Base-by-base conservation (phyloP, 2,113 vertebrate species). In the Nesoenas mayeri region DNA sequence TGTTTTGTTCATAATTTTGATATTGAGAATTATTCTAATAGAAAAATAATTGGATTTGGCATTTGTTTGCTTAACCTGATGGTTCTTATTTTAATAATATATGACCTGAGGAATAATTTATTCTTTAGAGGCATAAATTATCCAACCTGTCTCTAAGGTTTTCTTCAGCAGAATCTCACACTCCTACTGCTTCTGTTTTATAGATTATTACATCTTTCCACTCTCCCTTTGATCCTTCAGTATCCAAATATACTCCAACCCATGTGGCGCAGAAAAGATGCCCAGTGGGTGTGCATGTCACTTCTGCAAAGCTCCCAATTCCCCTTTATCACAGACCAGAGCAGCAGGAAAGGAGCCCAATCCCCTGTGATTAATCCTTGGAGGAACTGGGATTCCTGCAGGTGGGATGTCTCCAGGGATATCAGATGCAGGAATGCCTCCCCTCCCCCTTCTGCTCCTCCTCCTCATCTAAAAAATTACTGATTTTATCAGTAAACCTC, bases 1-100 rank as follows among this genome's bases (percentile, higher is more conserved):
- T 82, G 91, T 79, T 93, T 92, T 81, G 73, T 85, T 92, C 72
- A 17, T 87, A 74, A 79, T 61, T 91, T 81, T 84, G 83, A 92
- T 95, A 91, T 32, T 91, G 93, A 86, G 94, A 93, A 96, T 95
- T 92, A 91, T 74, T 95, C 58, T 94, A 87, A 93, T 85, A 89
- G 70, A 65, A 79, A 88, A 89, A 85, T 78, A 91, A 94, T 91
- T 88, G 92, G 58, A 85, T 79, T 85, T 90, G 88, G 82, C 79
- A 57, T 86, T 91, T 26, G n/a, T 25, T 89, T 91, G 70, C 91
- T 93, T 94, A 92, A 78, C 54, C 34, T 91, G 89, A 80, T 85
- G 50, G 83, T 36, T 81, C 62, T 92, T 78, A 74, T 84, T 95
- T 96, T 79, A 96, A 92, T 93, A 94, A 94, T 75, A 36, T 67